A percentile compares a stretch with the other conserved stretches of the same genome.
These are phyloP conservation scores for Cotesia congregata DNA, from an alignment of 2,888 invertebrate species.

Conservation along the genomic window DNA sequence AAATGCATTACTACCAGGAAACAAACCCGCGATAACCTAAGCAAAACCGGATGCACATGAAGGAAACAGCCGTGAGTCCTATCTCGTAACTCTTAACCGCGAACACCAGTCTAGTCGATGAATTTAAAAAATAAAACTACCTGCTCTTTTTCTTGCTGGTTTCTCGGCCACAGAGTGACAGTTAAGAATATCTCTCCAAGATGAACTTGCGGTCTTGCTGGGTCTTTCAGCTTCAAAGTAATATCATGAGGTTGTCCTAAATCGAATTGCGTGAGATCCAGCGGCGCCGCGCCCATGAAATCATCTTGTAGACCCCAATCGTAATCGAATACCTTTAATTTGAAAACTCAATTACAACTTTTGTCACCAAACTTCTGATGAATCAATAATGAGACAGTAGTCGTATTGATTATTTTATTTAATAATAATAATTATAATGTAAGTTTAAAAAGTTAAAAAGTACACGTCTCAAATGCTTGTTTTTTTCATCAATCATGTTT, in stretches of 20 bases:
- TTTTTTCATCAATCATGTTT: too few species aligned
- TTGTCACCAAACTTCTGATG: neutral
- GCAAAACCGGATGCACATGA: neutral
- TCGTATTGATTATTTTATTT: too few species aligned
- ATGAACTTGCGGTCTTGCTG: constrained; percentile 76
- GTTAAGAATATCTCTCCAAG: constrained; percentile 90
- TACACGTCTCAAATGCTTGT: too few species aligned
- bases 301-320: constrained; percentile 98
- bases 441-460: too few species aligned
- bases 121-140: constrained; percentile 13
- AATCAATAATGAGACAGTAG: too few species aligned
- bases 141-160: constrained; percentile 84
- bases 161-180: constrained; percentile 90
- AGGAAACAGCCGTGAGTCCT: neutral
- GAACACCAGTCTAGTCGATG: neutral
- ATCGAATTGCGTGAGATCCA: constrained; percentile 89
- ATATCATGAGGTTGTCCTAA: constrained; percentile 84
- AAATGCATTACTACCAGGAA: neutral
- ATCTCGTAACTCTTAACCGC: neutral
- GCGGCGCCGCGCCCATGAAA: constrained; percentile 93
- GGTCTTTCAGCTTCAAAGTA: constrained; percentile 84
- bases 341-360: neutral
- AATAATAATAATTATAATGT: too few species aligned
- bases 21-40: neutral
- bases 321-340: constrained; percentile 89